A percentile compares a stretch with the other conserved stretches of the same genome.
phyloP scores from a whole-genome alignment of 2,888 invertebrate genomes.

The Molorchus minor region DNA sequence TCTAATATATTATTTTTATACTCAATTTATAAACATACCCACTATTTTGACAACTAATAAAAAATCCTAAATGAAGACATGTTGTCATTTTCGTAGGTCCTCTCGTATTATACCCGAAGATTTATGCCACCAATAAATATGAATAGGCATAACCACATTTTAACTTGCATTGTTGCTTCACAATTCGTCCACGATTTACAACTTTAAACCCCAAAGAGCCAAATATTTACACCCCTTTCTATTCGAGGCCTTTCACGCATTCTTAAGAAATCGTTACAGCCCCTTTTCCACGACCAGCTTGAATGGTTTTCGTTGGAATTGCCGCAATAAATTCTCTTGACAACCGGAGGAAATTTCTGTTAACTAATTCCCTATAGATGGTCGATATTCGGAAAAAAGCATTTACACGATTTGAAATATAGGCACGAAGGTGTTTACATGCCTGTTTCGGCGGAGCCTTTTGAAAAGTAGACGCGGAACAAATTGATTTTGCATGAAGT shows the following conservation, averaged over 20 bases:
- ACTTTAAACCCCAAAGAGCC: constrained; percentile 43
- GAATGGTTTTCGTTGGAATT: constrained; percentile 36
- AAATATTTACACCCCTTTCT: constrained; percentile 50
- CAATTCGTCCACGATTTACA: constrained; percentile 44
- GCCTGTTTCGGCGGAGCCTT: no score
- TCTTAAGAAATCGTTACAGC: constrained; percentile 35
- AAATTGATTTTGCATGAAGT: no score
- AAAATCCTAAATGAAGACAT: constrained; percentile 12
- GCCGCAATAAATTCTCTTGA: constrained; percentile 41
- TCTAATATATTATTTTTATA: no score
- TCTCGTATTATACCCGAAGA: constrained; percentile 34
- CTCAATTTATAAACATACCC: background rate
- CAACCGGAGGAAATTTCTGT: constrained; percentile 36
- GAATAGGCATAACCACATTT: constrained; percentile 44
- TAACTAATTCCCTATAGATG: constrained; percentile 33
- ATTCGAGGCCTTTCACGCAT: constrained; percentile 36
- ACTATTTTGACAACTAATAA: constrained; percentile 12
- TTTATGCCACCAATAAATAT: constrained; percentile 43
- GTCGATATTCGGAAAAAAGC: constrained; percentile 33
- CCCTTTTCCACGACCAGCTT: constrained; percentile 28
- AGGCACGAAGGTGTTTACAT: constrained; percentile 21
- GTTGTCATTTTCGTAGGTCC: constrained; percentile 37
- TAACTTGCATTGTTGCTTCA: constrained; percentile 41
- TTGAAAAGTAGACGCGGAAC: no score
- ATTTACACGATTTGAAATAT: constrained; percentile 23